Base-by-base conservation (phyloP, 2,888 invertebrate species). In the Trissolcus japonicus region DNA sequence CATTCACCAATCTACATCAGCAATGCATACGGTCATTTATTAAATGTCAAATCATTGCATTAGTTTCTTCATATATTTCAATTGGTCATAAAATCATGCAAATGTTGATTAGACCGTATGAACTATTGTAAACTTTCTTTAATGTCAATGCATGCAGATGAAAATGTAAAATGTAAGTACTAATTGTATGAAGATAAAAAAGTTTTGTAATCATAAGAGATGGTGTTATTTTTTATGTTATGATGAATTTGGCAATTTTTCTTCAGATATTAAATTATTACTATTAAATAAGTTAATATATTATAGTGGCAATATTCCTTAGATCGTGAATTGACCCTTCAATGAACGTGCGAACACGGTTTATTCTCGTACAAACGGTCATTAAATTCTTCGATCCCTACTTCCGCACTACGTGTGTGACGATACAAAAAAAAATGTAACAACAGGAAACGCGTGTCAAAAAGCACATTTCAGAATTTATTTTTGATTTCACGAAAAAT, bases 261-360 rank as follows among this genome's bases (percentile, higher is more conserved):
- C 14, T 16, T 1, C 2, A 4, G 0, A 11, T 35, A 53, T 54
- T 25, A 29, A 29, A n/a, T 50, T 7, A 29, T 48, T 59, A 29
- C 17, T 14, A 29, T 19, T 35, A 6, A 0, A 35, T 35, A 35
- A 25, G 25, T 6, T 25, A 4, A 4, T 25, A 4, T 25, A 25
- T 25, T 43, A 2, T 9, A 43, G 2, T 13, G 6, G 3, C 3
- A 43, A 4, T 43, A 11, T 60, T 62, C 62, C 55, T 62, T 14
- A 56, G 62, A 54, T 76, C 53, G 53, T 16, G 40, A 54, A 59
- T 53, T 43, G 67, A 76, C 57, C 57, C 61, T 74, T 78, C 66
- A 71, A 74, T 78, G 71, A 74, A 71, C 78, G 71, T 71, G 74
- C 67, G 78, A 78, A 66, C 66, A 66, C 21, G 51, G 40, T 74